These are phyloP conservation scores for Falco peregrinus DNA, from an alignment of 2,797 vertebrate genomes.

Conservation along the genomic window DNA sequence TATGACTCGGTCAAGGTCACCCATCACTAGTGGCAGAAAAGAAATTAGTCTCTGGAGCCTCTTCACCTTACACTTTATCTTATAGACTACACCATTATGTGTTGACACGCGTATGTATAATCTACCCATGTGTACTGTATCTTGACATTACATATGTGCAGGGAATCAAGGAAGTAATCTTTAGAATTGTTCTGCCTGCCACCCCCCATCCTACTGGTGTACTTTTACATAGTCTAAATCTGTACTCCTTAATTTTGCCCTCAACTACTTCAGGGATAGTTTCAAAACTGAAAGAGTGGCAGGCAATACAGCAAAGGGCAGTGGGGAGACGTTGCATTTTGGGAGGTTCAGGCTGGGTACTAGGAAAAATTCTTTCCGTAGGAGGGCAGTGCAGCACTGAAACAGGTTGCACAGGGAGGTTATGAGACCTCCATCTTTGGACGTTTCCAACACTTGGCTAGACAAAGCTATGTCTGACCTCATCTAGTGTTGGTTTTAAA, in stretches of 20 bases:
- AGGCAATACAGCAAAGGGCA: not conserved
- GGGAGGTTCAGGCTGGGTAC: accelerated
- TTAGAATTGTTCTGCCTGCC: not conserved
- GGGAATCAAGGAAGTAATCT: not conserved
- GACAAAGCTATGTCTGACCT: not conserved
- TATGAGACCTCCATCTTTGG: not conserved
- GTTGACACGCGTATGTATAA: too few species aligned
- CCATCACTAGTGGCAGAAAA: not conserved
- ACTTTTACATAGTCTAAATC: not conserved
- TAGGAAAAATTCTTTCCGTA: not conserved
- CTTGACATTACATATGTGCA: not conserved
- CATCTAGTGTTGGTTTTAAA: not conserved
- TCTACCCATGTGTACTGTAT: accelerated
- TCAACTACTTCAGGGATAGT: accelerated
- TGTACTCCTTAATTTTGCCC: not conserved
- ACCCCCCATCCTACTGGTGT: accelerated
- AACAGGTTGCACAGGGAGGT: not conserved
- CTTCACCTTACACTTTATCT: not conserved
- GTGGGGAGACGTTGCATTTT: not conserved
- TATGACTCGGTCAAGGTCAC: not conserved
- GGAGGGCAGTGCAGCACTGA: not conserved
- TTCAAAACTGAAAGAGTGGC: not conserved
- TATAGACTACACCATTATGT: not conserved
- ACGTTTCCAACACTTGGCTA: not conserved
- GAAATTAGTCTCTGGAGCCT: not conserved